Base-by-base conservation (phyloP, 2,113 vertebrate genomes). In the Paraplagusia blochii region DNA sequence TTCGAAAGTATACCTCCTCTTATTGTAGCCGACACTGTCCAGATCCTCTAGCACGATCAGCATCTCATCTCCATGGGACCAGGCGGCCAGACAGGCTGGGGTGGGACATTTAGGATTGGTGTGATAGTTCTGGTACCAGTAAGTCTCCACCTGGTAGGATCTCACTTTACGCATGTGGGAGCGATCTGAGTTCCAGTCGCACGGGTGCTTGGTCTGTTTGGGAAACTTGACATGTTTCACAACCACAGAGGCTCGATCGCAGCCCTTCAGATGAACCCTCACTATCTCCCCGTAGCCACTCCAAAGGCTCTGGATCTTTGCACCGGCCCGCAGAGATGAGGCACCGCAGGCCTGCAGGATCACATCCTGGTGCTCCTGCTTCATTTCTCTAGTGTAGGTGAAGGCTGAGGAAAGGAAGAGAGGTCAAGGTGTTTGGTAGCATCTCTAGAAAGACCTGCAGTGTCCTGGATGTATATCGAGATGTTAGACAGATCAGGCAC, bases 41-140 rank as follows among this genome's bases (percentile, higher is more conserved):
- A 92, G 83, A 44, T 92, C 90, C 56, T 92, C 90, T 66, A 92
- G 71, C 39, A 92, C 87, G 0, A 91, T 87, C 70, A 91, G 75
- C 82, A 88, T 89, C 81, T 92, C 88, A 9, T 90, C 85, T 9
- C 87, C 87, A 35, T 85, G 70, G 44, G 85, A 87, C 56, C 72
- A 74, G 51, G 80, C 80, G 5, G 82, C 87, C 46, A 91, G 76
- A 55, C 87, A 92, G 51, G 58, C 53, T 0, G 90, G 90, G 48
- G 80, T 79, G 38, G 82, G 74, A 19, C 88, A 90, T 39, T 33
- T 52, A 7, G 38, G 71, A 14, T 65, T 69, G 18, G 90, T 88
- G 72, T 81, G 73, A 19, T 87, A 91, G 69, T 88, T 90, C 76
- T 82, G 82, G 77, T 92, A 92, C 89, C 89, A 92, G 77, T 89